Conservation (phyloP, 2,113 vertebrate species). For the Aphyosemion australe region DNA sequence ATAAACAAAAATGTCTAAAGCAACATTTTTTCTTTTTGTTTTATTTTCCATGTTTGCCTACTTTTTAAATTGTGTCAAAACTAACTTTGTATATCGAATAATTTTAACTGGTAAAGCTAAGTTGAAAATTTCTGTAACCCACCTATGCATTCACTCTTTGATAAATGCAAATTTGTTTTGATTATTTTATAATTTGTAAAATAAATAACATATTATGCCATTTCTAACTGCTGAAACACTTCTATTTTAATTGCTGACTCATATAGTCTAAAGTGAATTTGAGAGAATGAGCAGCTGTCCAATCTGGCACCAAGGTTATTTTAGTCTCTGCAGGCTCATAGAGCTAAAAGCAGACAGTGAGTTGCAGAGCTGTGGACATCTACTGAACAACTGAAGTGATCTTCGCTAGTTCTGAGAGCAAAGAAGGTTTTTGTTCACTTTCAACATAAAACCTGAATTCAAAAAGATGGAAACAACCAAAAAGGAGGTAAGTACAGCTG, state of each 20-base stretch:
- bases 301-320: conserved; percentile 63
- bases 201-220: background rate
- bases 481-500: conserved; percentile 48
- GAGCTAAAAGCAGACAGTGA: conserved; percentile 62
- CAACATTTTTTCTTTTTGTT: too few species aligned
- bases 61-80: too few species aligned
- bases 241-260: conserved; percentile 29
- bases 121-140: too few species aligned
- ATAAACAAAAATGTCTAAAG: too few species aligned
- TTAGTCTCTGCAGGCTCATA: conserved; percentile 52
- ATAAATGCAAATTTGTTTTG: too few species aligned
- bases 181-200: background rate
- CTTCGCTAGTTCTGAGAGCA: background rate
- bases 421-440: conserved; percentile 2
- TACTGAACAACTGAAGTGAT: conserved; percentile 2
- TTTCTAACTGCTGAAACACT: conserved; percentile 39
- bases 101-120: too few species aligned
- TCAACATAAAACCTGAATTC: background rate
- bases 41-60: too few species aligned
- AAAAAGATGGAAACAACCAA: conserved; percentile 52
- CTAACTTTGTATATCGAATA: too few species aligned
- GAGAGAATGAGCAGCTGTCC: conserved; percentile 60
- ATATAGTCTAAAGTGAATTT: conserved; percentile 25
- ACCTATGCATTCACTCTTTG: too few species aligned
- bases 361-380: conserved; percentile 32